Evolutionary conservation across 1,140 invertebrate species (phyloP), one percentile per base, ranked within the genome.

Genomic region (Drosophila truncata): DNA sequence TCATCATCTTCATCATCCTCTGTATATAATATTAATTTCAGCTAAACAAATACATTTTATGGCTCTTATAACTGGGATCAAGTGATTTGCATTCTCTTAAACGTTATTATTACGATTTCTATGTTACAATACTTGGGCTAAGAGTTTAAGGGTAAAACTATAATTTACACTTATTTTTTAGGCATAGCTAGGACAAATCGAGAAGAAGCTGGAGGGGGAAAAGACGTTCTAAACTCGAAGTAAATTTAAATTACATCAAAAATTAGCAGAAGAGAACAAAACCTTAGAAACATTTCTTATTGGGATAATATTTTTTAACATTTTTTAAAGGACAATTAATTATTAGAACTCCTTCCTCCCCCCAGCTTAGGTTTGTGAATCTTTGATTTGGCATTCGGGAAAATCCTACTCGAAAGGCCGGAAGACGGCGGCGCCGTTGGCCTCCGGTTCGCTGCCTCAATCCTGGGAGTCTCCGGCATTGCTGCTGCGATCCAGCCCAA

Each of bases 81-180:
- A 72, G 27, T 63, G 52, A 20, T 50, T 74, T 23, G 49, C 29
- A 23, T 31, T 41, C 23, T 31, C 44, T 69, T 41, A 37, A 37
- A 37, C 6, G 47, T 2, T 63, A 41, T 75, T 47, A 37, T 39
- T 76, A 47, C 13, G 74, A 37, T 50, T 25, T 42, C 41, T 87
- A 87, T 87, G 27, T 46, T 87, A 87, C 83, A 87, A 87, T 87
- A 88, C 84, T 80, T 83, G 80, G 57, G 75, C 64, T 86, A 79
- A 63, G 61, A 58, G 47, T 81, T 69, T 31, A 59, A 20, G 57
- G 60, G 57, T 60, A 50, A 50, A 71, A 57, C 20, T 75, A 62
- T 64, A 85, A 78, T 81, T 72, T 86, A 82, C 79, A 86, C 42
- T 79, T 72, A 50, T 16, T 72, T 23, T 50, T 44, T 71, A 58